phyloP scores from a whole-genome alignment of 2,113 vertebrate species.

The Hypocryptadius cinnamomeus region DNA sequence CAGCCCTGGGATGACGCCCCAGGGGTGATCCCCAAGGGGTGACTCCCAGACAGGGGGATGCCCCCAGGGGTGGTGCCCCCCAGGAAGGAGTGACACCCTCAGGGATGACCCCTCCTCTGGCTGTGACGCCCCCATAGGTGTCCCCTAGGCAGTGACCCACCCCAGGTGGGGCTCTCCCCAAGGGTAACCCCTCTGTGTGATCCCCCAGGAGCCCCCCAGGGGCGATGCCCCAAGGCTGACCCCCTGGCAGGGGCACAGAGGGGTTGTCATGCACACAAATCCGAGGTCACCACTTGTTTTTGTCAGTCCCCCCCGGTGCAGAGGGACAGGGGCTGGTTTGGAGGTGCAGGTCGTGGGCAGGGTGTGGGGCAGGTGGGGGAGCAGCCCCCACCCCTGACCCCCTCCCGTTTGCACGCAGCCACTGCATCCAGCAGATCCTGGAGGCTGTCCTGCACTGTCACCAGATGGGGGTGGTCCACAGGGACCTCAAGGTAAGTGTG shows the following conservation, averaged over 20 bases:
- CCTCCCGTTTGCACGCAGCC: not conserved
- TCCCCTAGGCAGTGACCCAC: too few relatives aligned
- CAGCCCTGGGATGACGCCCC: not conserved
- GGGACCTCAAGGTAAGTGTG: conserved; percentile 89
- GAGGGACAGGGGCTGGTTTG: rapidly evolving
- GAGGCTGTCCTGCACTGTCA: conserved; percentile 83
- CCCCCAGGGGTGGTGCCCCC: not conserved
- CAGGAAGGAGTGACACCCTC: not conserved
- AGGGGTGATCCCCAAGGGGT: not conserved
- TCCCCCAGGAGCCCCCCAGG: too few relatives aligned
- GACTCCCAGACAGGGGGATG: not conserved
- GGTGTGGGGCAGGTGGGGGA: not conserved
- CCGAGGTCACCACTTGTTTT: not conserved
- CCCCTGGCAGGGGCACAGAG: not conserved
- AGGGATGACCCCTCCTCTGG: not conserved
- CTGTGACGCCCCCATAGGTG: not conserved
- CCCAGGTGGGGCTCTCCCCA: too few relatives aligned
- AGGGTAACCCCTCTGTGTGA: not conserved
- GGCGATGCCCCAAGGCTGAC: not conserved
- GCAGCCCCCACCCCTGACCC: not conserved
- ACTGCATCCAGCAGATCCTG: conserved; percentile 65
- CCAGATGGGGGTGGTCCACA: conserved; percentile 96
- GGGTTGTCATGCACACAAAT: not conserved
- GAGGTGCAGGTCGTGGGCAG: not conserved
- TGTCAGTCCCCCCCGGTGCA: too few relatives aligned